Evolutionary conservation across 2,797 vertebrate species (phyloP).

Genomic region (Enteromius fasciolatus): DNA sequence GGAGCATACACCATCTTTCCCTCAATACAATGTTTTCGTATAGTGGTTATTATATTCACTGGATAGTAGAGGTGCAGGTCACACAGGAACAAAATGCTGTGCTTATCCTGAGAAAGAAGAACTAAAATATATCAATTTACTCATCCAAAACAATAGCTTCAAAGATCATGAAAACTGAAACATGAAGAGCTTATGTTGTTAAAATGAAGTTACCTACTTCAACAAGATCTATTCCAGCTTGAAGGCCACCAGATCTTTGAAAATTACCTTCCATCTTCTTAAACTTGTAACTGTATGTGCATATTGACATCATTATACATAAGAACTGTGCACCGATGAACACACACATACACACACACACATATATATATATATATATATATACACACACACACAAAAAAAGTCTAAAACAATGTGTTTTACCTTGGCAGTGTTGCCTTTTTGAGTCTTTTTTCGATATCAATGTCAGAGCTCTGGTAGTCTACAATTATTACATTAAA

Average conservation of each 20-base stretch:
- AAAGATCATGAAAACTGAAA: neutral
- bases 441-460: constrained; percentile 67
- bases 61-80: constrained; percentile 89
- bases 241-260: constrained; percentile 45
- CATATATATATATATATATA: neutral
- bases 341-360: neutral
- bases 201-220: constrained; percentile 18
- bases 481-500: constrained; percentile 83
- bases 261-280: constrained; percentile 38
- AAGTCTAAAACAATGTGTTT: neutral
- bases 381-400: neutral
- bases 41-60: constrained; percentile 72
- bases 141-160: neutral
- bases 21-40: constrained; percentile 83
- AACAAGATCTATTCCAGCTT: constrained; percentile 52
- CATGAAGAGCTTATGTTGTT: neutral
- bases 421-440: constrained; percentile 53
- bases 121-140: neutral
- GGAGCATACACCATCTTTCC: constrained; percentile 85
- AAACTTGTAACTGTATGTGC: constrained; percentile 41
- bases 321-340: neutral
- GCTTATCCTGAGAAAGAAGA: constrained; percentile 37
- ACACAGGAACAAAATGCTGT: constrained; percentile 83
- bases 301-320: neutral
- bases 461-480: constrained; percentile 83